Conservation (phyloP, 1,140 invertebrate species). For the Macrotrachela quadricornifera region DNA sequence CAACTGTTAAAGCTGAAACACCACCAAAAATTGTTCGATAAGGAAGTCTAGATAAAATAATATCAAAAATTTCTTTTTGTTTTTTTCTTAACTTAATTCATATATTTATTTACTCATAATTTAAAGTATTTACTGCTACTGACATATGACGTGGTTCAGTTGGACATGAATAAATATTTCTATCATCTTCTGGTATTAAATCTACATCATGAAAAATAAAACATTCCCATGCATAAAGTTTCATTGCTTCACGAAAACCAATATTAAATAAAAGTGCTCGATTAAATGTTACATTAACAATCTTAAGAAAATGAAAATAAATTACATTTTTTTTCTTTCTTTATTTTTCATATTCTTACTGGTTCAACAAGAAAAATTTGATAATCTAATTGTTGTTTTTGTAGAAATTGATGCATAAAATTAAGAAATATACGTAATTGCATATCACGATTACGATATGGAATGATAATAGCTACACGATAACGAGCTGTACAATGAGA, state of each 20-base stretch:
- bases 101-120: not conserved
- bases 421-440: slow-evolving; percentile 55
- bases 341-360: slow-evolving; percentile 9
- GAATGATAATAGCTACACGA: slow-evolving; percentile 53
- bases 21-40: slow-evolving; percentile 10
- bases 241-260: slow-evolving; percentile 49
- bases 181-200: slow-evolving; percentile 12
- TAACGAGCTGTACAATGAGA: slow-evolving; percentile 47
- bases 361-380: slow-evolving; percentile 70
- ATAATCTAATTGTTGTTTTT: slow-evolving; percentile 62
- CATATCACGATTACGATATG: slow-evolving; percentile 54
- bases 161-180: slow-evolving; percentile 12
- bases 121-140: slow-evolving; percentile 2
- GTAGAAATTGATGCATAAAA: slow-evolving; percentile 69
- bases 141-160: slow-evolving; percentile 40
- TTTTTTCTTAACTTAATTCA: too few relatives aligned
- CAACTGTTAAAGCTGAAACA: slow-evolving; percentile 6
- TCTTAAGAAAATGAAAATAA: slow-evolving; percentile 9
- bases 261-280: slow-evolving; percentile 74
- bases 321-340: too few relatives aligned
- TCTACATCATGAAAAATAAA: slow-evolving; percentile 13
- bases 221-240: slow-evolving; percentile 39
- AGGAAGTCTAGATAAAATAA: slow-evolving; percentile 17
- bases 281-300: slow-evolving; percentile 45
- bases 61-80: too few relatives aligned